Percentiles rank a stretch among this genome's conserved stretches.
phyloP scores from a whole-genome alignment of 2,113 vertebrate genomes.

The Trinectes maculatus region DNA sequence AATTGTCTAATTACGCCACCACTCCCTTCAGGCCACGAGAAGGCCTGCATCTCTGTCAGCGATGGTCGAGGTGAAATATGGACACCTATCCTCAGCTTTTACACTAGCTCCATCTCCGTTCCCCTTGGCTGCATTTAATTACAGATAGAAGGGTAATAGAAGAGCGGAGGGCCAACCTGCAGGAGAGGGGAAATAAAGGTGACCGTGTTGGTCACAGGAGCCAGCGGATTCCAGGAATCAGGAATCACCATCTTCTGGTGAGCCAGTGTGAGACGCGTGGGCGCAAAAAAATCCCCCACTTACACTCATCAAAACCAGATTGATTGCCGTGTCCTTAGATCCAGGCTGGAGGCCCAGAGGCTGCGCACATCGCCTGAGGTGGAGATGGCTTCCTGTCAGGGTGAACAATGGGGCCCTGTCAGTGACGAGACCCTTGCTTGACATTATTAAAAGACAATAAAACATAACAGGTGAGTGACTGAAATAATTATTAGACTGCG shows the following conservation, averaged over 20 bases:
- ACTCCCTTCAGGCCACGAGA: constrained; percentile 1
- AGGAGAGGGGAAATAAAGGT: constrained; percentile 25
- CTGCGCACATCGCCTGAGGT: constrained; percentile 7
- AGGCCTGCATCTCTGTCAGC: constrained; percentile 44
- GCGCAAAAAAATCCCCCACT: constrained; percentile 4
- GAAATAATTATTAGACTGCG: constrained; percentile 52
- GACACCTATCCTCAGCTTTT: constrained; percentile 53
- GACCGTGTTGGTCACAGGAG: constrained; percentile 36
- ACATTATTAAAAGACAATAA: constrained; percentile 48
- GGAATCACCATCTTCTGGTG: constrained; percentile 29
- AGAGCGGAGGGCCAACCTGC: constrained; percentile 48
- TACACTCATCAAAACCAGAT: constrained; percentile 60
- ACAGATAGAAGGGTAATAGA: constrained; percentile 76
- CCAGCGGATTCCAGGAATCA: constrained; percentile 35
- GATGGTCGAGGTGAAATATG: constrained; percentile 54
- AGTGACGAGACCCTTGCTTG: constrained; percentile 21
- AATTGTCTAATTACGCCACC: constrained; percentile 44
- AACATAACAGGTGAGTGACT: constrained; percentile 49
- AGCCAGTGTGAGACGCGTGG: constrained; percentile 16
- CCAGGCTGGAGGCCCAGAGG: constrained; percentile 28
- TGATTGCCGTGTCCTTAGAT: constrained; percentile 59
- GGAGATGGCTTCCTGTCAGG: constrained; percentile 20
- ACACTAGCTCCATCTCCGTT: constrained; percentile 62
- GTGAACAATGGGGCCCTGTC: constrained; percentile 52
- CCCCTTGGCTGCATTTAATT: constrained; percentile 79